phyloP scores from a whole-genome alignment of 1,140 invertebrate genomes.

The Drosophila neocordata region DNA sequence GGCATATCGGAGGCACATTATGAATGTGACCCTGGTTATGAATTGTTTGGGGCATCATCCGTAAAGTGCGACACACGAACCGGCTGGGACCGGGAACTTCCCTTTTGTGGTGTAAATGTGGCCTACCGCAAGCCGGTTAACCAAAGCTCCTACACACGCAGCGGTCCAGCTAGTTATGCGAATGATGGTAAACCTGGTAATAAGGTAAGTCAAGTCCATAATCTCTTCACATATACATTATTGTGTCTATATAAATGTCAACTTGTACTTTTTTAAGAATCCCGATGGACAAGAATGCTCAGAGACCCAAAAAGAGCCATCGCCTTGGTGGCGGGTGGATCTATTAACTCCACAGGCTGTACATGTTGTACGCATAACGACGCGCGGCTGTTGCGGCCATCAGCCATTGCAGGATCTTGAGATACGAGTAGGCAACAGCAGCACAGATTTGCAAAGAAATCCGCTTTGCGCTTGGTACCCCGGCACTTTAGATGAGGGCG shows the following conservation, averaged over 20 bases:
- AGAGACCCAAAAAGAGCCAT: constrained; percentile 93
- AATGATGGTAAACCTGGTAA: constrained; percentile 91
- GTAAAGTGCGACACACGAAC: constrained; percentile 87
- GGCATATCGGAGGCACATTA: constrained; percentile 86
- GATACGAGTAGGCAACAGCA: constrained; percentile 95
- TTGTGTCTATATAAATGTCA: neutral
- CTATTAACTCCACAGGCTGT: constrained; percentile 92
- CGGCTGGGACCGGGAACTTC: constrained; percentile 90
- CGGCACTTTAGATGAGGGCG: constrained; percentile 94
- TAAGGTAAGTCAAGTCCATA: constrained; percentile 59
- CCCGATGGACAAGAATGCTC: constrained; percentile 94
- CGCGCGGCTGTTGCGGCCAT: constrained; percentile 93
- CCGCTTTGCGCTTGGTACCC: constrained; percentile 96
- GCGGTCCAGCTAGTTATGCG: constrained; percentile 90
- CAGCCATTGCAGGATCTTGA: constrained; percentile 95
- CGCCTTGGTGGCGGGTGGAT: constrained; percentile 96
- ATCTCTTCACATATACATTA: neutral
- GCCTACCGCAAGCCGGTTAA: constrained; percentile 93
- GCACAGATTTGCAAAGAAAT: constrained; percentile 92
- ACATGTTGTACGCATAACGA: constrained; percentile 92
- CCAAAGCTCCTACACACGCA: constrained; percentile 93
- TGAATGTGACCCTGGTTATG: constrained; percentile 92
- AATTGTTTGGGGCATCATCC: constrained; percentile 86
- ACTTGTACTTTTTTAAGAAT: constrained; percentile 84
- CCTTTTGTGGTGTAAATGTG: constrained; percentile 95